Evolutionary conservation across 2,888 invertebrate species (phyloP).

Genomic region (Campaea margaritaria): DNA sequence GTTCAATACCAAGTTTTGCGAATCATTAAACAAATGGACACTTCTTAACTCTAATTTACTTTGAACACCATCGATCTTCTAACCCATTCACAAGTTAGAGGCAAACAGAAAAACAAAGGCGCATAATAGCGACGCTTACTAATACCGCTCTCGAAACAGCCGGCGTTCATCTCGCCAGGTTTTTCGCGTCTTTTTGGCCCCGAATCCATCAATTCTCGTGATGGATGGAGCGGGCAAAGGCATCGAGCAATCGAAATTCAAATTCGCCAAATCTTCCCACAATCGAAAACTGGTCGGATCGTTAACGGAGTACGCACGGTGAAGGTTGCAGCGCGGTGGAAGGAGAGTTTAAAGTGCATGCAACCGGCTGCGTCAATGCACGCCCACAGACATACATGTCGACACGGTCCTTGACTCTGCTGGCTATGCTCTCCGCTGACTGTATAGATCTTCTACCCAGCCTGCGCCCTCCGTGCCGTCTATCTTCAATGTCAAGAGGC

Average conservation of each 20-base stretch:
- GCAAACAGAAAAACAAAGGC: constrained; percentile 60
- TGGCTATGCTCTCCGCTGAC: background rate
- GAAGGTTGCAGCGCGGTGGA: constrained; percentile 50
- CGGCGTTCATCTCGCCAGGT: constrained; percentile 75
- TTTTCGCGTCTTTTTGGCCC: constrained; percentile 79
- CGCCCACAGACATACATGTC: constrained; percentile 9
- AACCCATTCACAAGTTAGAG: constrained; percentile 43
- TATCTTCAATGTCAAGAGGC: no score
- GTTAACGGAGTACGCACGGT: constrained; percentile 76
- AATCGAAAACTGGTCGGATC: constrained; percentile 80
- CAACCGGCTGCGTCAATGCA: background rate
- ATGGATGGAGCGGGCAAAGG: constrained; percentile 72
- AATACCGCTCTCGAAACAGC: constrained; percentile 73
- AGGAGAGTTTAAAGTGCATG: constrained; percentile 7
- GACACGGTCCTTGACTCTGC: background rate
- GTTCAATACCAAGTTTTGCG: background rate
- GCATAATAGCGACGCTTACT: constrained; percentile 74
- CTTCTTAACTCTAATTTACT: constrained; percentile 23
- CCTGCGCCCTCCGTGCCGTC: no score
- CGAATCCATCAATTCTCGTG: constrained; percentile 83
- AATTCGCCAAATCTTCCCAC: constrained; percentile 85
- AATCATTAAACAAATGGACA: constrained; percentile 24
- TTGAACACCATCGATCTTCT: constrained; percentile 42
- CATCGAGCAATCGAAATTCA: constrained; percentile 80
- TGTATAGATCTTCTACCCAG: no score